phyloP scores from a whole-genome alignment of 1,140 invertebrate genomes.

The Penaeus indicus region DNA sequence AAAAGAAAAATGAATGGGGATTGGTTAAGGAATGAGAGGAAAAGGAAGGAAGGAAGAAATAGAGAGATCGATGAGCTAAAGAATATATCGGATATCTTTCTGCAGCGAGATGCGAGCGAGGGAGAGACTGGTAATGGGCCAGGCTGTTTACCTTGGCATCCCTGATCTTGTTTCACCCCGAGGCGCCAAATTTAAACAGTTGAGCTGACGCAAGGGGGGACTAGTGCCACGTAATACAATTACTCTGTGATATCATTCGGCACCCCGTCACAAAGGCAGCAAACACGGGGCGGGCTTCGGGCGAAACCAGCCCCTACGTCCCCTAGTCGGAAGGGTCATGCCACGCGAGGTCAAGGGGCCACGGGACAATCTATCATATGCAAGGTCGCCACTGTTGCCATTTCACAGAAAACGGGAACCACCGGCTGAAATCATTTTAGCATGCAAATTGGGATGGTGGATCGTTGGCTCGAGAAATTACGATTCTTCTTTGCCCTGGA shows the following conservation, averaged over 20 bases:
- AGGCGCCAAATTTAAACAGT: slow-evolving; percentile 66
- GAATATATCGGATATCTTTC: background rate
- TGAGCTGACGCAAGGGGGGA: slow-evolving; percentile 55
- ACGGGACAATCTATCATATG: slow-evolving; percentile 59
- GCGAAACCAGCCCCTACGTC: slow-evolving; percentile 44
- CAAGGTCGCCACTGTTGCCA: slow-evolving; percentile 59
- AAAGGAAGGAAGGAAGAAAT: no score
- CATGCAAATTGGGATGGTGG: slow-evolving; percentile 63
- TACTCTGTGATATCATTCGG: slow-evolving; percentile 64
- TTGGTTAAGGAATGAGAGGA: no score
- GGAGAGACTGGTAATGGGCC: background rate
- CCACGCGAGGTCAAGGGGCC: slow-evolving; percentile 26
- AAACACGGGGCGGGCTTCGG: slow-evolving; percentile 44
- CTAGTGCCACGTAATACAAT: slow-evolving; percentile 61
- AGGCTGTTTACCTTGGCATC: slow-evolving; percentile 57
- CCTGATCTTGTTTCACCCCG: slow-evolving; percentile 63
- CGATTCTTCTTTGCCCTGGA: slow-evolving; percentile 63
- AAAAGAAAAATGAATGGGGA: no score
- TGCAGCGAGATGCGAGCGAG: background rate
- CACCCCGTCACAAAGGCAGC: slow-evolving; percentile 61
- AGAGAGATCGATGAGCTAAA: background rate
- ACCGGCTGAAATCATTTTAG: slow-evolving; percentile 59
- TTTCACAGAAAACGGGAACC: slow-evolving; percentile 55
- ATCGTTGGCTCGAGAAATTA: slow-evolving; percentile 63
- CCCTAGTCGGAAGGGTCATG: no score